Base-by-base conservation (phyloP, 2,888 invertebrate species). In the Ochropacha duplaris region DNA sequence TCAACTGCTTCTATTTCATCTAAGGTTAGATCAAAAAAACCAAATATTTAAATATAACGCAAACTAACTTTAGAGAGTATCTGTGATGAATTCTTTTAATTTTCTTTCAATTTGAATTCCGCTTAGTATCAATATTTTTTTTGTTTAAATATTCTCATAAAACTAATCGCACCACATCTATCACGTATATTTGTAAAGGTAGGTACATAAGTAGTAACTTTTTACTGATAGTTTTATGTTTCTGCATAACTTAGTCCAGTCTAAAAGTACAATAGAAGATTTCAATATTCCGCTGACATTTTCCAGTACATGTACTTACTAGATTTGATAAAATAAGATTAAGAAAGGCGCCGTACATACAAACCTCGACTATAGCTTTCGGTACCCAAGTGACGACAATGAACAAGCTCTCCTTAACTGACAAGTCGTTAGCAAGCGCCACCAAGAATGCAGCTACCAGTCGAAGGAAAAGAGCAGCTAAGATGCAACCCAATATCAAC, bases 331-430 rank as follows among this genome's bases (percentile, higher is more conserved):
- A 16, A 19, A 19, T 19, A 9, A 44, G 9, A 44, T 44, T 3
- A 19, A 44, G 19, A n/a, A 19, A 44, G 2, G 8, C 4, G 6
- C 16, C 6, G 19, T n/a, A 19, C 1, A 22, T 19, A 52, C 52
- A 52, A 34, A 52, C 92, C 88, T 92, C 92, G 2, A 92, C 92
- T 60, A 92, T 91, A 49, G 92, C 92, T 69, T 92, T 92, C 9
- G 92, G 92, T 68, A 88, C 90, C 92, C 92, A 92, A 31, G 92
- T 91, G 61, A 91, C 74, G 39, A 88, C 85, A 49, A 92, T 77
- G 65, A 90, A 92, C 56, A 90, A 68, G 62, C 91, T 89, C 67
- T 92, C 92, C 58, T 81, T 90, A 59, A 88, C 65, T 1, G 90
- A 82, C 59, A 90, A 77, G 54, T 84, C 83, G 64, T 84, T 90